Base-by-base conservation (phyloP, 2,797 vertebrate species). In the Sebastes melanostomus region DNA sequence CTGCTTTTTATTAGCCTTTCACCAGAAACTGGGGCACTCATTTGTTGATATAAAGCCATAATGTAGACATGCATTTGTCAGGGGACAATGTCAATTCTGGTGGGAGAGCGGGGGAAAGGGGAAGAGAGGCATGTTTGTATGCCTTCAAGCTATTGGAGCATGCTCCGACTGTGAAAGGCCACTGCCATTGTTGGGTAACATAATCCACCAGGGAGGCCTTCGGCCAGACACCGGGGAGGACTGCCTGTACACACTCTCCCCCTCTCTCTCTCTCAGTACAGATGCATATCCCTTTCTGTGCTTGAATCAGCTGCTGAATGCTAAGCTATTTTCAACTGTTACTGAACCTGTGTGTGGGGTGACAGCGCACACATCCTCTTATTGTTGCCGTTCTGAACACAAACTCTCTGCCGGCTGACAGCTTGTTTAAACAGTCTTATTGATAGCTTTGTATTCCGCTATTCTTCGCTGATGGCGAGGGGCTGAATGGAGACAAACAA, bases 171-270 rank as follows among this genome's bases (percentile, higher is more conserved):
- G 87, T 86, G 83, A 94, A 93, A 94, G 91, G 92, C 88, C 87
- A 86, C 68, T 77, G 89, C 88, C 77, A 91, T 90, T 91, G 93
- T 93, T 93, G 87, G 88, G 92, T 90, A 92, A 93, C 91, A 90
- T 89, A 93, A 94, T 93, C 91, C 91, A 87, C 90, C 86, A 85
- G 87, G 91, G 92, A 93, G 89, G 91, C 89, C 87, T 87, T 85
- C 73, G 76, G 90, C 91, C 85, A 84, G 84, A 93, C 90, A 77
- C 86, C 67, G 66, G 81, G 80, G 85, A 85, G 80, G 77, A 77
- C 80, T 83, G 86, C 88, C 60, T 84, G 60, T 69, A 71, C 80
- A 52, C 65, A 25, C 86, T 58, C 80, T 61, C 13, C 16, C 65
- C 10, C 25, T 10, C 25, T 66, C 73, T 66, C 73, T 63, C 75